These are phyloP conservation scores for Stenodema calcarata DNA, from an alignment of 2,888 invertebrate species.

Conservation along the genomic window DNA sequence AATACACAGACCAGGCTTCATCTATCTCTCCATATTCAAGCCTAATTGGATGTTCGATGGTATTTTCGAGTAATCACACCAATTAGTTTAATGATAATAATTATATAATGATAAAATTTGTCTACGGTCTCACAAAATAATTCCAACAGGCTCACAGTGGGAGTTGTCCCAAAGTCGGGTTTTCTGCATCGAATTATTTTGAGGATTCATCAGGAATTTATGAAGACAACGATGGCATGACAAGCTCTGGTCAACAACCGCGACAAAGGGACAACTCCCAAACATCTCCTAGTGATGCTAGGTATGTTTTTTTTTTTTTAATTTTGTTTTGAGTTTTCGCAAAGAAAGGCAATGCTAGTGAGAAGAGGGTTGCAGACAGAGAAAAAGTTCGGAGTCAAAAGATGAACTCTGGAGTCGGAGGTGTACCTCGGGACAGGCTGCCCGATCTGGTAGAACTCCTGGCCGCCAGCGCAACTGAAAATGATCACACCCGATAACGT, in stretches of 20 bases:
- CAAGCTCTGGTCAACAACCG: background rate
- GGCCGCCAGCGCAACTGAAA: slow-evolving; percentile 48
- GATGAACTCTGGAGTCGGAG: slow-evolving; percentile 31
- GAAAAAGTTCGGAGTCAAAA: background rate
- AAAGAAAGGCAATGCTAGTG: slow-evolving; percentile 7
- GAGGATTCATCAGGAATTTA: background rate
- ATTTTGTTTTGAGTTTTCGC: background rate
- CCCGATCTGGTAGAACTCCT: slow-evolving; percentile 49
- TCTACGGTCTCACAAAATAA: slow-evolving; percentile 20
- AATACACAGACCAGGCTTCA: no score
- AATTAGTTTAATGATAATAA: no score
- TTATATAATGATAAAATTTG: background rate
- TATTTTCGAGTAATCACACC: no score
- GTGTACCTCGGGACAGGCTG: slow-evolving; percentile 50
- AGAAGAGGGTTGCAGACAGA: slow-evolving; percentile 17
- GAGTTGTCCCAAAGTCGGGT: background rate
- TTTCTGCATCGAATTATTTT: background rate
- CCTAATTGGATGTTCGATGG: no score
- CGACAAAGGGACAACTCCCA: slow-evolving; percentile 18
- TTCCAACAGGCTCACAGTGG: background rate
- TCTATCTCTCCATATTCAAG: no score
- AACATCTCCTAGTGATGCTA: background rate
- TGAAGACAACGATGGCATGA: background rate
- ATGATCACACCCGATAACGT: slow-evolving; percentile 42
- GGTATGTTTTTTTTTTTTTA: no score